Conservation (phyloP, 2,888 invertebrate genomes). For the Thecophora atra region DNA sequence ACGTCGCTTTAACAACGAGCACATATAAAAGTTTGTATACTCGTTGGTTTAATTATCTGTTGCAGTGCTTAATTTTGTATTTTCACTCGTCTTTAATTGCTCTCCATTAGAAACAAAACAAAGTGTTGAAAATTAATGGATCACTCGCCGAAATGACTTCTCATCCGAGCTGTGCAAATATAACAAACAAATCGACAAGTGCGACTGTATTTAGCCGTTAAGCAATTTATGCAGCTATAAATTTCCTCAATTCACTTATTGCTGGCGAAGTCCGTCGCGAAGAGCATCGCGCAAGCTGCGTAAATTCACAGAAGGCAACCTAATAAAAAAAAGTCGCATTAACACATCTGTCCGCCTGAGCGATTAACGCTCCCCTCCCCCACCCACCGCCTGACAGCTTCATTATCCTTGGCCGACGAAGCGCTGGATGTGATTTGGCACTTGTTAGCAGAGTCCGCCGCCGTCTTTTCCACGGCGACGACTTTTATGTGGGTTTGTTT, state of each 20-base stretch:
- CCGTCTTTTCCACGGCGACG: background rate
- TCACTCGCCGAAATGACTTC: slow-evolving; percentile 39
- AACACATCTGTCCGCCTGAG: slow-evolving; percentile 58
- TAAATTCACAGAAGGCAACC: slow-evolving; percentile 43
- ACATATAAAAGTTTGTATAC: too few species aligned
- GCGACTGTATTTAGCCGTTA: slow-evolving; percentile 44
- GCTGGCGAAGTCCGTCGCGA: slow-evolving; percentile 1
- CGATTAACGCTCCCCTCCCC: slow-evolving; percentile 56
- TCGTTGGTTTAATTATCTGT: too few species aligned
- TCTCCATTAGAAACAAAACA: slow-evolving; percentile 22
- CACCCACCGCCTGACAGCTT: slow-evolving; percentile 26
- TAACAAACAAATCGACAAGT: slow-evolving; percentile 25
- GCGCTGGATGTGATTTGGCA: slow-evolving; percentile 32
- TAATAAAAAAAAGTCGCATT: slow-evolving; percentile 55
- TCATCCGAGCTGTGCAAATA: slow-evolving; percentile 30
- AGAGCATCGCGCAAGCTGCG: slow-evolving; percentile 26
- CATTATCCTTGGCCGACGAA: slow-evolving; percentile 29
- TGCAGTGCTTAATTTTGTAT: slow-evolving; percentile 37
- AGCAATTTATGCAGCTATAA: slow-evolving; percentile 52
- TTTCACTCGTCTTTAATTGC: slow-evolving; percentile 42
- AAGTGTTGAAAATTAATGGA: slow-evolving; percentile 41
- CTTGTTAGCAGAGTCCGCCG: slow-evolving; percentile 19
- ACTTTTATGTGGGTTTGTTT: slow-evolving; percentile 8
- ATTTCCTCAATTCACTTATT: slow-evolving; percentile 60
- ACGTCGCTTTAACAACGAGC: too few species aligned